phyloP scores from a whole-genome alignment of 2,797 vertebrate species.

The Selene dorsalis region DNA sequence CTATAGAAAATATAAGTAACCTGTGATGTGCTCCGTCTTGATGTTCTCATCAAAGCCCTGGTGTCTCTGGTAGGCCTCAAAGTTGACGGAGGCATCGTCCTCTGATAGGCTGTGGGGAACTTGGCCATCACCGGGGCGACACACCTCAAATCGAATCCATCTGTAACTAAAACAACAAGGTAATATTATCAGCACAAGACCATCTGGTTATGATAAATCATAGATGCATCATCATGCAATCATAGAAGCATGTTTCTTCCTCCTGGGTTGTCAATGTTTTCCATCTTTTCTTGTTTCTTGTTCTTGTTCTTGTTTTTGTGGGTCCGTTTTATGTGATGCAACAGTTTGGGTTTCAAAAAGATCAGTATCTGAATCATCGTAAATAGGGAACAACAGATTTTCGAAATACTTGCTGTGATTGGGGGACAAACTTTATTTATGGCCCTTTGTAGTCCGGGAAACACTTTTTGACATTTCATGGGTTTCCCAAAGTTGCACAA shows the following conservation, averaged over 20 bases:
- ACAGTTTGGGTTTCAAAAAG: neutral
- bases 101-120: conserved; percentile 83
- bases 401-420: neutral
- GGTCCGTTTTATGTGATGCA: neutral
- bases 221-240: too few species aligned
- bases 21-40: conserved; percentile 77
- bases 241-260: too few species aligned
- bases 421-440: neutral
- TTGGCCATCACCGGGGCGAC: conserved; percentile 85
- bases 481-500: neutral
- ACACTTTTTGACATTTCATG: neutral
- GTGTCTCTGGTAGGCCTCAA: conserved; percentile 88
- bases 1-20: conserved; percentile 46
- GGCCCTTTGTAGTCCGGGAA: neutral
- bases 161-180: conserved; percentile 83
- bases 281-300: too few species aligned
- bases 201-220: neutral
- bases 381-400: neutral
- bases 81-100: conserved; percentile 86
- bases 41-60: conserved; percentile 81
- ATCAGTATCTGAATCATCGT: neutral
- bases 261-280: neutral
- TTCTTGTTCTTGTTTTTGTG: neutral
- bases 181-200: neutral
- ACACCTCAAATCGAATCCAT: conserved; percentile 92